A percentile compares a stretch with the other conserved stretches of the same genome.
Evolutionary conservation across 2,888 invertebrate species (phyloP).

Genomic region (Thymelicus sylvestris): DNA sequence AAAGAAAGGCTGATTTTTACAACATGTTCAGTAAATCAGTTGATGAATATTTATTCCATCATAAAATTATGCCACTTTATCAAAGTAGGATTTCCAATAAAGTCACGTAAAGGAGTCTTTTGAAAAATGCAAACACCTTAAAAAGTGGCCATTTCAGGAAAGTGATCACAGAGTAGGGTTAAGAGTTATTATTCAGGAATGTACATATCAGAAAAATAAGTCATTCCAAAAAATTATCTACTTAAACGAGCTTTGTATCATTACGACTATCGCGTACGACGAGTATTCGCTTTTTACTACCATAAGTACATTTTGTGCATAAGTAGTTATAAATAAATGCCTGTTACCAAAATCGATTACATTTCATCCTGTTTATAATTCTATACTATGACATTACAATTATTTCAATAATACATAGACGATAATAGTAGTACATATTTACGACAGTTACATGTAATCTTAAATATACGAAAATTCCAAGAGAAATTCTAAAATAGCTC

Average conservation of each 20-base stretch:
- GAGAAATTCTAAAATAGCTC: slow-evolving; percentile 67
- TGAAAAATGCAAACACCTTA: neutral
- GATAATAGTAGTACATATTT: slow-evolving; percentile 48
- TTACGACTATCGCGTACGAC: slow-evolving; percentile 52
- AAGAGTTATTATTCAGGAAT: neutral
- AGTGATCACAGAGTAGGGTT: neutral
- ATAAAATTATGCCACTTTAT: no score
- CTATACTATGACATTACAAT: slow-evolving; percentile 62
- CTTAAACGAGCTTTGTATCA: slow-evolving; percentile 45
- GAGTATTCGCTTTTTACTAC: slow-evolving; percentile 61
- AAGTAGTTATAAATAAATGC: slow-evolving; percentile 69
- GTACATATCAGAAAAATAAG: neutral
- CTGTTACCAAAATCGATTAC: slow-evolving; percentile 66
- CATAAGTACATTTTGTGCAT: slow-evolving; percentile 83
- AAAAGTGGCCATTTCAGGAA: neutral
- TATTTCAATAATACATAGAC: slow-evolving; percentile 57
- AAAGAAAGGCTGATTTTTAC: no score
- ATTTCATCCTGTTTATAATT: slow-evolving; percentile 58
- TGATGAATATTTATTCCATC: no score
- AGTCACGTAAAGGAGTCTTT: neutral
- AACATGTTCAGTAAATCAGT: no score
- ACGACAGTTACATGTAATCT: slow-evolving; percentile 63
- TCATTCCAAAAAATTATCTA: slow-evolving; percentile 2
- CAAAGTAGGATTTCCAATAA: no score
- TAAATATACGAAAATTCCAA: slow-evolving; percentile 72